Conservation (phyloP, 2,797 vertebrate genomes). For the Glyptemys insculpta region DNA sequence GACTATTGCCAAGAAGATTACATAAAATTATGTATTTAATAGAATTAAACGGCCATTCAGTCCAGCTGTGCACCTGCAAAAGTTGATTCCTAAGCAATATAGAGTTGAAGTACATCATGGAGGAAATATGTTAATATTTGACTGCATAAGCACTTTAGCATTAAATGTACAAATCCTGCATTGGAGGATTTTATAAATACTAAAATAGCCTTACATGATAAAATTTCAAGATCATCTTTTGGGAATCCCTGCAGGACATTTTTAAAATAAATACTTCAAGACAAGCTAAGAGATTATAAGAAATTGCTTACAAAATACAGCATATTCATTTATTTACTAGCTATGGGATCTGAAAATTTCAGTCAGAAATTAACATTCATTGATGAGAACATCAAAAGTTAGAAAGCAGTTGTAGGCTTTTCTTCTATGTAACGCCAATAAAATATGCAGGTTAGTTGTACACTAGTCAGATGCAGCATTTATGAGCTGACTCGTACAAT, state of each 20-base stretch:
- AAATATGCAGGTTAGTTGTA: neutral
- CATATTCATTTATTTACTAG: neutral
- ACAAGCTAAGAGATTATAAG: neutral
- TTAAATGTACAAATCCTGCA: neutral
- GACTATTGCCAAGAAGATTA: neutral
- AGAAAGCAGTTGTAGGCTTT: neutral
- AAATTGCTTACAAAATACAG: neutral
- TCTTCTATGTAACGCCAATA: neutral
- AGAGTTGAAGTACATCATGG: neutral
- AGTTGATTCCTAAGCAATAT: neutral
- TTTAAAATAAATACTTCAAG: neutral
- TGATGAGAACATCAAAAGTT: neutral
- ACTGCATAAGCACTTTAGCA: neutral
- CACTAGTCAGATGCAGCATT: neutral
- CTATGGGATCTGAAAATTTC: neutral
- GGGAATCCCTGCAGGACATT: neutral
- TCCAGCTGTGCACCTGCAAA: neutral
- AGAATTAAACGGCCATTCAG: neutral
- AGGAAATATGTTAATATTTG: neutral
- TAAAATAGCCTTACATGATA: neutral
- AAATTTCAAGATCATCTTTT: neutral
- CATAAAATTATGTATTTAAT: neutral
- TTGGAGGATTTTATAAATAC: neutral
- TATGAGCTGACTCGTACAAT: neutral
- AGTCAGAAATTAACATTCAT: neutral